These are phyloP conservation scores for Sphaeramia orbicularis DNA, from an alignment of 2,797 vertebrate species.

Conservation along the genomic window DNA sequence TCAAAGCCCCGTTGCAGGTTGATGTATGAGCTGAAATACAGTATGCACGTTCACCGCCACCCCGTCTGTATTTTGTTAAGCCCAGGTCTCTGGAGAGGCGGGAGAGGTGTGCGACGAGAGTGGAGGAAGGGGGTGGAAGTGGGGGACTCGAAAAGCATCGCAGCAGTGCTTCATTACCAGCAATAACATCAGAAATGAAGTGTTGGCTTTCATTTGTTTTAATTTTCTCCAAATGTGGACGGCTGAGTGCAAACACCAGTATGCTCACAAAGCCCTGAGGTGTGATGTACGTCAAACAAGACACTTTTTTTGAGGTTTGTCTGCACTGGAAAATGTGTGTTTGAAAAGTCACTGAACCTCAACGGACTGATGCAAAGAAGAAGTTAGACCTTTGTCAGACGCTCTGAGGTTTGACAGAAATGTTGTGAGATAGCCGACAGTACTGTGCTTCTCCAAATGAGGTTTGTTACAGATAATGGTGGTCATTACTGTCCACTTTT, in stretches of 20 bases:
- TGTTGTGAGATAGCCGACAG: background rate
- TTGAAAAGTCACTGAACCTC: slow-evolving; percentile 51
- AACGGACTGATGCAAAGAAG: slow-evolving; percentile 49
- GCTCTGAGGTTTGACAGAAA: slow-evolving; percentile 13
- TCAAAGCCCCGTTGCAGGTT: slow-evolving; percentile 45
- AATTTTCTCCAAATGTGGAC: slow-evolving; percentile 82
- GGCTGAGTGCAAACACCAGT: slow-evolving; percentile 48
- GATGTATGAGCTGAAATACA: slow-evolving; percentile 78
- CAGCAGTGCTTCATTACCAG: slow-evolving; percentile 81
- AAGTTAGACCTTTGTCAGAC: slow-evolving; percentile 44
- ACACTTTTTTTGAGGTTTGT: slow-evolving; percentile 30
- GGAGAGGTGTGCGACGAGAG: slow-evolving; percentile 68
- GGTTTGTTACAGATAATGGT: background rate
- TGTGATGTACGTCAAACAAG: slow-evolving; percentile 78
- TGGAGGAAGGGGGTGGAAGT: slow-evolving; percentile 46
- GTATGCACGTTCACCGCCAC: slow-evolving; percentile 63
- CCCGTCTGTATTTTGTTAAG: slow-evolving; percentile 83
- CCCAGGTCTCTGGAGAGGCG: slow-evolving; percentile 64
- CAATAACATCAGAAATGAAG: slow-evolving; percentile 83
- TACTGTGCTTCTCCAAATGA: background rate
- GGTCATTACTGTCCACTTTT: background rate
- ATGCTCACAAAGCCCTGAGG: slow-evolving; percentile 73
- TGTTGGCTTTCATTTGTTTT: slow-evolving; percentile 84
- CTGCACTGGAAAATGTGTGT: slow-evolving; percentile 57
- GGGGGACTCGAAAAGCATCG: slow-evolving; percentile 55